These are phyloP conservation scores for Norana najaformis DNA, from an alignment of 2,888 invertebrate species.

Conservation along the genomic window DNA sequence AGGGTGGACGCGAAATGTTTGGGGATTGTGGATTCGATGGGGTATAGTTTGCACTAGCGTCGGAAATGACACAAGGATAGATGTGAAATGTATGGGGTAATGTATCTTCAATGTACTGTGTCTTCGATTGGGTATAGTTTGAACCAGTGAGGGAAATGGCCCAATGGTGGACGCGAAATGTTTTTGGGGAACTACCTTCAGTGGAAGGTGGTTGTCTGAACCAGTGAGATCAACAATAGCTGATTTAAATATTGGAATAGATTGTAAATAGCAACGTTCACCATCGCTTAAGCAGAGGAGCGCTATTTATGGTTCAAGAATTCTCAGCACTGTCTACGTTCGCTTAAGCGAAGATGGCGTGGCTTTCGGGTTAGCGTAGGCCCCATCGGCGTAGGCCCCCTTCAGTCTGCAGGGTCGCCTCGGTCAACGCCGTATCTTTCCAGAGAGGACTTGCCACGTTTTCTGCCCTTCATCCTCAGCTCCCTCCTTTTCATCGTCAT, in stretches of 20 bases:
- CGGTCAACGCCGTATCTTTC: background rate
- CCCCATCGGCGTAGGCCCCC: background rate
- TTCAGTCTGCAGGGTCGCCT: background rate
- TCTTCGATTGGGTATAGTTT: background rate
- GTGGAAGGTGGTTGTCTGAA: no score
- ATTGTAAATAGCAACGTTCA: background rate
- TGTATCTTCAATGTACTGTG: no score
- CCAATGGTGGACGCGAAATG: no score
- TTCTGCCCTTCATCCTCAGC: no score
- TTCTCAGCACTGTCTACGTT: background rate
- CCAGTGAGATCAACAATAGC: background rate
- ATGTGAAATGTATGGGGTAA: background rate
- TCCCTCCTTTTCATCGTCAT: background rate
- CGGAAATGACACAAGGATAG: background rate
- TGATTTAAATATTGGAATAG: background rate
- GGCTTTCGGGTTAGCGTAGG: background rate
- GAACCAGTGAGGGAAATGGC: background rate
- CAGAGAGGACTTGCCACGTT: background rate
- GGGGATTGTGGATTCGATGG: background rate
- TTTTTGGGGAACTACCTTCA: no score
- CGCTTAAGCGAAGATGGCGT: background rate
- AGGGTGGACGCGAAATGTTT: no score
- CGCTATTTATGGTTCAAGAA: background rate
- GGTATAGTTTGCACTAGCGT: background rate
- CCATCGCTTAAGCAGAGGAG: background rate